Base-by-base conservation (phyloP, 2,113 vertebrate species). In the Ictidomys tridecemlineatus region DNA sequence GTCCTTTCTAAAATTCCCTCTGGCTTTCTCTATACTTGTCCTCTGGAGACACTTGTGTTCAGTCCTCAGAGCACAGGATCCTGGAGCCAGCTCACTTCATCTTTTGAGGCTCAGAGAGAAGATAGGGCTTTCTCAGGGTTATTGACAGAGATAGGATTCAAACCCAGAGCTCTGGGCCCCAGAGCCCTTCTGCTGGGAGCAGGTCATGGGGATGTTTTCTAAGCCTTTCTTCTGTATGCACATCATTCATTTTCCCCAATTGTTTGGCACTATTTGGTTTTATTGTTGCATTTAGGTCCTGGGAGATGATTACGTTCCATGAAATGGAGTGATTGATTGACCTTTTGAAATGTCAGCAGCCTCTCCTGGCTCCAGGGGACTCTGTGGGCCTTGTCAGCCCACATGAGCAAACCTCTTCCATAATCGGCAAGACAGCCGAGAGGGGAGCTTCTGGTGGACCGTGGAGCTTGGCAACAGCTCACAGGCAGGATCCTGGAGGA, bases 341-440 rank as follows among this genome's bases (percentile, higher is more conserved):
- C 96, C 98, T 97, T 97, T 98, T 78, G 96, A 98, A 98, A 97
- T 97, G 97, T 98, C 98, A 96, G 77, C 0, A 2, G 96, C 96
- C 34, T 90, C 96, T 98, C 82, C 70, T 1, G 5, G 97, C 97
- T 91, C 89, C 70, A 86, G 61, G 39, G 94, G 73, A 96, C 94
- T 91, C 28, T 48, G 28, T 4, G 85, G 3, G 2, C 61, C 65
- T 96, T 83, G 72, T 14, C 30, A 42, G 5, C 67, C 67, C 61
- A 51, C 2, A 84, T 95, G 91, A 97, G 74, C 96, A 93, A 91
- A 93, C 93, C 89, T 95, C 92, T 76, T 76, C 91, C 89, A 63
- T 95, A 78, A 89, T n/a, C 7, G 70, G 32, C 20, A 58, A 78
- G 88, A 73, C 8, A 0, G 17, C 24, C 0, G 39, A 80, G 70